Conservation (phyloP, 2,888 invertebrate species). For the Protodeltote pygarga region DNA sequence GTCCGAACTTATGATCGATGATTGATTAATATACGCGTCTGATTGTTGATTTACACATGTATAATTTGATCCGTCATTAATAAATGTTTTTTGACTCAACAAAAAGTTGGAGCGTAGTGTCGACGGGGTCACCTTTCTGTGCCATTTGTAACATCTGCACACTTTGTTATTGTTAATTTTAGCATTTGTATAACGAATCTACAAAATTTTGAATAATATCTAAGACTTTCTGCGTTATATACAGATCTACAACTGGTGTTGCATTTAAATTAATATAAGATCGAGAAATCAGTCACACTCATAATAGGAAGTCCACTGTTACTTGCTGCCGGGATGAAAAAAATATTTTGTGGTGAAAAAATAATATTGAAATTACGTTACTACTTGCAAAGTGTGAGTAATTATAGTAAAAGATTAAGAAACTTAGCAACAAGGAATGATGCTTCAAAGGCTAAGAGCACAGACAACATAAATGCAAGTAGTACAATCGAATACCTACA, state of each 20-base stretch:
- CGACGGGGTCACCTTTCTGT: slow-evolving; percentile 59
- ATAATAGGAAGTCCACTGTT: too few relatives aligned
- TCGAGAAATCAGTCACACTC: too few relatives aligned
- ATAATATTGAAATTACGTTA: too few relatives aligned
- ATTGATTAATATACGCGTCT: slow-evolving; percentile 38
- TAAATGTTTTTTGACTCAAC: slow-evolving; percentile 45
- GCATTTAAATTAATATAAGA: too few relatives aligned
- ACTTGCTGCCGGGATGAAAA: too few relatives aligned
- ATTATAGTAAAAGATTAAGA: too few relatives aligned
- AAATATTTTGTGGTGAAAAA: too few relatives aligned
- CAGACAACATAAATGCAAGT: slow-evolving; percentile 28
- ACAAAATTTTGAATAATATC: slow-evolving; percentile 1
- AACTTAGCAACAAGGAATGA: slow-evolving; percentile 15
- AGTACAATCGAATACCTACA: slow-evolving; percentile 12
- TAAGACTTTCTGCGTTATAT: too few relatives aligned
- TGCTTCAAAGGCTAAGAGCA: slow-evolving; percentile 11
- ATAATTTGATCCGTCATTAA: slow-evolving; percentile 46
- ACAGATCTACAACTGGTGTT: too few relatives aligned
- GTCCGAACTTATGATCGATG: slow-evolving; percentile 40
- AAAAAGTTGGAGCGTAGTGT: slow-evolving; percentile 47
- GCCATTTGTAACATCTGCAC: slow-evolving; percentile 54
- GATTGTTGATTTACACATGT: slow-evolving; percentile 47
- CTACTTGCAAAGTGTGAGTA: too few relatives aligned
- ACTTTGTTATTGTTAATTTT: slow-evolving; percentile 27
- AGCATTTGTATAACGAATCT: slow-evolving; percentile 15